Percentiles rank a stretch among this genome's conserved stretches.
These are phyloP conservation scores for Heterotis niloticus DNA, from an alignment of 2,113 vertebrate genomes.

Conservation along the genomic window DNA sequence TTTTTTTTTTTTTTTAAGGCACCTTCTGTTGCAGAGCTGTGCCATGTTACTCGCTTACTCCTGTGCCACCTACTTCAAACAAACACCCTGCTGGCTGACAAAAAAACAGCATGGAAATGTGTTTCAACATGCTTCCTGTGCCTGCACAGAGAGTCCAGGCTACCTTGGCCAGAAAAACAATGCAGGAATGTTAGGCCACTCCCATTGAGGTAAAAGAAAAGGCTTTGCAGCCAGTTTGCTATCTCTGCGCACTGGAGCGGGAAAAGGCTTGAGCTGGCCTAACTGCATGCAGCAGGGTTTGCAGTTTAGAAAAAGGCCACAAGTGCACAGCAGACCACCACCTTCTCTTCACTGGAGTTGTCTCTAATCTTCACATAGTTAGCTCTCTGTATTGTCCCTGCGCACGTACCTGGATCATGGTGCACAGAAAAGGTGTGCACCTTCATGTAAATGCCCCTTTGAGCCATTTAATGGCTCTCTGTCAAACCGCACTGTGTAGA, in stretches of 20 bases:
- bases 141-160: neutral
- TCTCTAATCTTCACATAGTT: no score
- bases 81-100: neutral
- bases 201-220: neutral
- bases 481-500: no score
- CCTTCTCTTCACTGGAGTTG: no score
- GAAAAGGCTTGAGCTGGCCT: no score
- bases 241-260: neutral
- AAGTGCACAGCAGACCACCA: no score
- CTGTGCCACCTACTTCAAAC: neutral
- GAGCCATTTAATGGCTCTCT: no score
- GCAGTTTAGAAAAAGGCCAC: neutral
- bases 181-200: neutral
- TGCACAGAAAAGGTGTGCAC: no score
- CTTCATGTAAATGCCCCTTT: no score
- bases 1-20: no score
- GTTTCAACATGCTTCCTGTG: slow-evolving; percentile 4
- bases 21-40: neutral
- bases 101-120: neutral
- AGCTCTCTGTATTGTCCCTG: no score
- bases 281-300: neutral
- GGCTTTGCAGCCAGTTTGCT: neutral
- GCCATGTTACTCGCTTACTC: neutral
- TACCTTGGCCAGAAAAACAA: neutral
- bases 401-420: no score